Evolutionary conservation across 2,113 vertebrate species (phyloP).

Genomic region (Camelus dromedarius): DNA sequence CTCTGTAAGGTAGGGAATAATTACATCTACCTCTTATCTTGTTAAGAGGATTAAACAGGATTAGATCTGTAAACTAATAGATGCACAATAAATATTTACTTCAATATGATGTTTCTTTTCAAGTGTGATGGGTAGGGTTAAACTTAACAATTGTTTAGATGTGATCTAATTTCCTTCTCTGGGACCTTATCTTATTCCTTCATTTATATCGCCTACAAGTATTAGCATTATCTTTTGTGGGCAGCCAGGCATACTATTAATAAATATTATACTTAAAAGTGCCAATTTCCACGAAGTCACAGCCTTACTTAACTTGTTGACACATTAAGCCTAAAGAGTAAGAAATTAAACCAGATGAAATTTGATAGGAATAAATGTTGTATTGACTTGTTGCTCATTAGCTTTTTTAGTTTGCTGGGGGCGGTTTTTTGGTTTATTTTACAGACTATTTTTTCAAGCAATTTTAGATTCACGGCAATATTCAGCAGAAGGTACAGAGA

Average conservation of each 20-base stretch:
- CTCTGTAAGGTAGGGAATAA: neutral
- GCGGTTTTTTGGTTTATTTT: neutral
- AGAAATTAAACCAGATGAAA: slow-evolving; percentile 58
- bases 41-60: slow-evolving; percentile 38
- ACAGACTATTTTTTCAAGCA: neutral
- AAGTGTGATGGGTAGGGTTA: neutral
- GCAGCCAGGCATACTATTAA: slow-evolving; percentile 1
- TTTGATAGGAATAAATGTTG: neutral
- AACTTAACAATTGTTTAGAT: slow-evolving; percentile 26
- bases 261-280: slow-evolving; percentile 32
- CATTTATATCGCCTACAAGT: slow-evolving; percentile 6
- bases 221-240: slow-evolving; percentile 38
- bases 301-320: slow-evolving; percentile 28
- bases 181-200: neutral
- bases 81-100: slow-evolving; percentile 34
- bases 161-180: neutral
- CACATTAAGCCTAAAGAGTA: slow-evolving; percentile 43
- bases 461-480: neutral
- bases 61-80: neutral
- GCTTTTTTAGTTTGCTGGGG: neutral
- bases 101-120: slow-evolving; percentile 32
- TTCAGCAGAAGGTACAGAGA: neutral
- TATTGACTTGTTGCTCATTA: slow-evolving; percentile 26
- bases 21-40: neutral
- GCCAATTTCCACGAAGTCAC: neutral